Conservation (phyloP, 2,113 vertebrate genomes). For the Camarhynchus parvulus region DNA sequence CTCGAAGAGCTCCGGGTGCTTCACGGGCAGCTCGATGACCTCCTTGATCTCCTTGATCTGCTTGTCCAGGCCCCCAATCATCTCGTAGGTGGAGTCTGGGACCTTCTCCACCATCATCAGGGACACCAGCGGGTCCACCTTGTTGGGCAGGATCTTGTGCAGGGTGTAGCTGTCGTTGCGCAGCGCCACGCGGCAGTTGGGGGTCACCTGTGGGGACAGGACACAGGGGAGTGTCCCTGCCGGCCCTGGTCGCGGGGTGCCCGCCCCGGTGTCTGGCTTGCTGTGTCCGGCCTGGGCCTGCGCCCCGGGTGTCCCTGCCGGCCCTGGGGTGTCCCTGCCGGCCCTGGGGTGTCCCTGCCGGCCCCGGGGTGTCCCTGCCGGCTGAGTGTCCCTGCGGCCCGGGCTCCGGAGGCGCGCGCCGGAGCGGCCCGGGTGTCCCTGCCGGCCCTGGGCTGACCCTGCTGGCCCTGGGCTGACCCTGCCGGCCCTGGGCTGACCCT, state of each 20-base stretch:
- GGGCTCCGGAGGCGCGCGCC: too few relatives aligned
- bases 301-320: not conserved
- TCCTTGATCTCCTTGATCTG: conserved; percentile 99
- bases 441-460: too few relatives aligned
- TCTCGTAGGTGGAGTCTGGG: conserved; percentile 97
- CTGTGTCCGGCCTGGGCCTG: too few relatives aligned
- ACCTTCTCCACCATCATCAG: conserved; percentile 99
- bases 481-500: not conserved
- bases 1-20: conserved; percentile 97
- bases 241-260: not conserved
- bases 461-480: not conserved
- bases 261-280: too few relatives aligned
- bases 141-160: conserved; percentile 98
- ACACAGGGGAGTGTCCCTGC: not conserved
- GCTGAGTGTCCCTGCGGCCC: not conserved
- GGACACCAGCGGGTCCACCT: conserved; percentile 96
- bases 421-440: too few relatives aligned
- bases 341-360: not conserved
- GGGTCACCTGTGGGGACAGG: conserved; percentile 84
- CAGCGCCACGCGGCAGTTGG: conserved; percentile 95
- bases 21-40: conserved; percentile 96
- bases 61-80: conserved; percentile 98
- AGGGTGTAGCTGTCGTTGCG: conserved; percentile 98
- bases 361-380: not conserved
- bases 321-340: too few relatives aligned